These are phyloP conservation scores for Conger conger DNA, from an alignment of 2,113 vertebrate species.

Conservation along the genomic window DNA sequence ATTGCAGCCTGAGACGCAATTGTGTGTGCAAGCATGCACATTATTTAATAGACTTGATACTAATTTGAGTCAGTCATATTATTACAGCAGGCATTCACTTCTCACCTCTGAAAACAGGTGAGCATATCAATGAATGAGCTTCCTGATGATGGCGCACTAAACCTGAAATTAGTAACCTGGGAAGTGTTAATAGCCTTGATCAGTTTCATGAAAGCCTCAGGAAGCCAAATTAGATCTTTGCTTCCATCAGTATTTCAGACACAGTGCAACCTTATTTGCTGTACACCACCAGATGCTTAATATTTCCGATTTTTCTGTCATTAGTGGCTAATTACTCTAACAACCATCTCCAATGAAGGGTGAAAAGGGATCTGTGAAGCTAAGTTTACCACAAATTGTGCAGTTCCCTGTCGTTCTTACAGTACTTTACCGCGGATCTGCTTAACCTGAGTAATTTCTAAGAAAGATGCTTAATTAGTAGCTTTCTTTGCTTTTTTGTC, in stretches of 20 bases:
- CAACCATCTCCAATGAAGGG: neutral
- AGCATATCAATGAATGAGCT: neutral
- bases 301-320: neutral
- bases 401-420: neutral
- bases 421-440: neutral
- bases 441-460: neutral
- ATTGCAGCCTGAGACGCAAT: neutral
- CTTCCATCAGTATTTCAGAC: neutral
- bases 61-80: neutral
- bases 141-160: neutral
- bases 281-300: neutral
- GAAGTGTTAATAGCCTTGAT: neutral
- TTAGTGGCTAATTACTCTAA: conserved; percentile 4
- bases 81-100: neutral
- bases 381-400: neutral
- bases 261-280: neutral
- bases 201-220: neutral
- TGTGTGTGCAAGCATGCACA: neutral
- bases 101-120: neutral
- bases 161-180: neutral
- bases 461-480: neutral
- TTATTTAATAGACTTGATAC: neutral
- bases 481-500: too few species aligned
- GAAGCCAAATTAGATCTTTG: neutral
- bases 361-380: neutral